These are phyloP conservation scores for Hemithea aestivaria DNA, from an alignment of 2,888 invertebrate genomes.

Conservation along the genomic window DNA sequence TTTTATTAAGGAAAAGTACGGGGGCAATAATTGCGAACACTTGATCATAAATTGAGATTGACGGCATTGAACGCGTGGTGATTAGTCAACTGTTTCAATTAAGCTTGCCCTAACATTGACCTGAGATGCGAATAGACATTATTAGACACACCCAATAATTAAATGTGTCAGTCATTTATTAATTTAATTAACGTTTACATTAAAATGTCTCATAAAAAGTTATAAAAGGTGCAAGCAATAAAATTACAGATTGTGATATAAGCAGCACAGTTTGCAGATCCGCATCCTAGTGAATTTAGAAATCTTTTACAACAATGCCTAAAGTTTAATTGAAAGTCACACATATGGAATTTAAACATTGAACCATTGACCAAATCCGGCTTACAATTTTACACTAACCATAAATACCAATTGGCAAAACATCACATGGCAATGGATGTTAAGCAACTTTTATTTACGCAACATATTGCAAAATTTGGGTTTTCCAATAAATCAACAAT, in stretches of 20 bases:
- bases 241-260: slow-evolving; percentile 1
- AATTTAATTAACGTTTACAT: slow-evolving; percentile 14
- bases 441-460: slow-evolving; percentile 6
- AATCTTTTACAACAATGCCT: slow-evolving; percentile 11
- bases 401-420: slow-evolving; percentile 11
- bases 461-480: neutral
- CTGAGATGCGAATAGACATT: slow-evolving; percentile 51
- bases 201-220: neutral
- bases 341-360: slow-evolving; percentile 1
- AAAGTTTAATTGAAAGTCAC: slow-evolving; percentile 4
- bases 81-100: slow-evolving; percentile 50
- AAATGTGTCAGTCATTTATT: slow-evolving; percentile 21
- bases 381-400: slow-evolving; percentile 6
- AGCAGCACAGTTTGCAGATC: slow-evolving; percentile 1
- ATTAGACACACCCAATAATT: slow-evolving; percentile 44
- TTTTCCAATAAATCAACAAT: too few relatives aligned
- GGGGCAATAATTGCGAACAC: slow-evolving; percentile 42
- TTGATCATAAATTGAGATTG: slow-evolving; percentile 46
- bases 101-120: slow-evolving; percentile 58
- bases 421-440: too few relatives aligned
- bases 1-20: slow-evolving; percentile 39
- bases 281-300: slow-evolving; percentile 11
- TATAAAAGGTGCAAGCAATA: too few relatives aligned
- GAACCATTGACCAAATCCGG: slow-evolving; percentile 12
- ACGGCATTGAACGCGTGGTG: slow-evolving; percentile 35